Base-by-base conservation (phyloP, 1,140 invertebrate species). In the Coboldia fuscipes region DNA sequence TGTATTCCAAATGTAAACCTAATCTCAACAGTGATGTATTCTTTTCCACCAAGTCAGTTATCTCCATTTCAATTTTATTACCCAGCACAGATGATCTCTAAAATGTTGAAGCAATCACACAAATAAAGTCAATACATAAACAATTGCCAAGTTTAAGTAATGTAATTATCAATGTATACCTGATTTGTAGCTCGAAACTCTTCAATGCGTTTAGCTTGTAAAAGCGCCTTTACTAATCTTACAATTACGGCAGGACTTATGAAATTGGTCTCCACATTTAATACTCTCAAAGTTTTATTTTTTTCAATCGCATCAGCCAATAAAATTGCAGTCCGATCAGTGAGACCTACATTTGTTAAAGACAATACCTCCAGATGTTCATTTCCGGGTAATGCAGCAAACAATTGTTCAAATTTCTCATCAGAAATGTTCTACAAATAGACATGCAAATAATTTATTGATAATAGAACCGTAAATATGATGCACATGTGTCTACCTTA, bases 31-130 rank as follows among this genome's bases (percentile, higher is more conserved):
- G 59, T 20, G 81, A 86, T 14, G 80, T 71, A 63, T 97, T 97
- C 51, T 89, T 77, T 57, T 90, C 84, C 37, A 97, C 72, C 41
- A 93, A 60, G 47, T 82, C 72, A 29, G 86, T 89, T 41, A 97
- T 88, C 66, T 92, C 84, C 84, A 93, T 96, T 70, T 97, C 92
- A 42, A 86, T 86, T 66, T 93, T 93, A 60, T 94, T 93, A 44
- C 92, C 90, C 43, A 97, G 67, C 37, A 93, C 76, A 63, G 81
- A 73, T 46, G 85, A 85, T 66, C 89, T 77, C 86, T 96, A 57
- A 22, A 26, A 23, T n/a, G n/a, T n/a, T n/a, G n/a, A n/a, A n/a
- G n/a, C n/a, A n/a, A n/a, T n/a, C 9, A 22, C 20, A 32, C 18
- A 32, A 32, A 32, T 16, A 18, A 32, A 15, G 20, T 23, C 22